phyloP scores from a whole-genome alignment of 2,888 invertebrate genomes.

The Agonum fuliginosum region DNA sequence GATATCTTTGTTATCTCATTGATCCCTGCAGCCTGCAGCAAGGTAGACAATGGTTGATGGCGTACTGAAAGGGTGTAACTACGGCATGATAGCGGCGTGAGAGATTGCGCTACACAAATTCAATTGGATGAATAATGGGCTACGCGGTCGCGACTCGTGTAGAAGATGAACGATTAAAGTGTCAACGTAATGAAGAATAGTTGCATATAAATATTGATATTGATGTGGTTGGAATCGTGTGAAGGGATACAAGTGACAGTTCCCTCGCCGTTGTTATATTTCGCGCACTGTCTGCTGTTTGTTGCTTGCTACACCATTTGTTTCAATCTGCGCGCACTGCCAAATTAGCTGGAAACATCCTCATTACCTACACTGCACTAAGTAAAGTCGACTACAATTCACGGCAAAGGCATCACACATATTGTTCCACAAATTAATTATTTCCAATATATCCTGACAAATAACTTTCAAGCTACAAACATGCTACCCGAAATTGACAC shows the following conservation, averaged over 20 bases:
- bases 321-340: slow-evolving; percentile 73
- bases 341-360: slow-evolving; percentile 54
- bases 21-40: no score
- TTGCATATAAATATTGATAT: slow-evolving; percentile 72
- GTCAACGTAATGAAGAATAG: slow-evolving; percentile 72
- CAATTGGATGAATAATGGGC: slow-evolving; percentile 59
- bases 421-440: neutral
- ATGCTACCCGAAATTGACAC: neutral
- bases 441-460: no score
- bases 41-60: neutral
- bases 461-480: neutral
- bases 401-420: neutral
- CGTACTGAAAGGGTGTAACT: neutral
- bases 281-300: slow-evolving; percentile 43
- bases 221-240: slow-evolving; percentile 70
- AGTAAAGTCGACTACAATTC: neutral
- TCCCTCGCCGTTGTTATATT: slow-evolving; percentile 69
- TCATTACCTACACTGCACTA: slow-evolving; percentile 43
- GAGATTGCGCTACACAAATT: slow-evolving; percentile 45
- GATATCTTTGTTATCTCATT: no score
- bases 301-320: slow-evolving; percentile 69
- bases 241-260: slow-evolving; percentile 73
- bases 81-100: slow-evolving; percentile 9
- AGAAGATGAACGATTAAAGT: slow-evolving; percentile 69
- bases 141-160: slow-evolving; percentile 41